Percentiles rank a stretch among this genome's conserved stretches.
Evolutionary conservation across 2,797 vertebrate species (phyloP).

Genomic region (Rhinatrema bivittatum): DNA sequence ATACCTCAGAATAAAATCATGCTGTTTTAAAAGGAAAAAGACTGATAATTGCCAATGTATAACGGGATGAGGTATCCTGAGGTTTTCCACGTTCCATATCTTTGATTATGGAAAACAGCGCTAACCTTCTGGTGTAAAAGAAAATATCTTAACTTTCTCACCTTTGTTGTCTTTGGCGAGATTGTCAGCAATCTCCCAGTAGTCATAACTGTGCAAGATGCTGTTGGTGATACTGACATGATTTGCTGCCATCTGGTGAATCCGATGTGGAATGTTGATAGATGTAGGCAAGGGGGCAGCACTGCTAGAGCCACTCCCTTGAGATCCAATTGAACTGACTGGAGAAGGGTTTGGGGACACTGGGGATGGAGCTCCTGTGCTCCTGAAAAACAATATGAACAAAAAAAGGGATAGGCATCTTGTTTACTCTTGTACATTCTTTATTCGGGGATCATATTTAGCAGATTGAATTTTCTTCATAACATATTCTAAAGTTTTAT

Average conservation of each 20-base stretch:
- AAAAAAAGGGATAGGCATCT: slow-evolving; percentile 12
- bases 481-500: slow-evolving; percentile 2
- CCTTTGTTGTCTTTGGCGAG: slow-evolving; percentile 93
- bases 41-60: no score
- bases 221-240: slow-evolving; percentile 97
- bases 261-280: slow-evolving; percentile 91
- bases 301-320: slow-evolving; percentile 53
- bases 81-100: no score
- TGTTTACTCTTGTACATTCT: neutral
- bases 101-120: no score
- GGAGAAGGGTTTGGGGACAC: slow-evolving; percentile 73
- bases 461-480: neutral
- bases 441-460: neutral
- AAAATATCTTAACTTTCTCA: slow-evolving; percentile 20
- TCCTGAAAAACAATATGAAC: slow-evolving; percentile 52
- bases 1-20: no score
- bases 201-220: slow-evolving; percentile 95
- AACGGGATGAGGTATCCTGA: no score
- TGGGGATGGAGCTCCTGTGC: slow-evolving; percentile 62
- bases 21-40: no score
- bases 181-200: slow-evolving; percentile 97
- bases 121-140: no score
- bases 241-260: slow-evolving; percentile 98
- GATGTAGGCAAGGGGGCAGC: slow-evolving; percentile 60
- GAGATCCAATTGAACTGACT: slow-evolving; percentile 65